Evolutionary conservation across 2,113 vertebrate genomes (phyloP).

Genomic region (Aegithalos caudatus): DNA sequence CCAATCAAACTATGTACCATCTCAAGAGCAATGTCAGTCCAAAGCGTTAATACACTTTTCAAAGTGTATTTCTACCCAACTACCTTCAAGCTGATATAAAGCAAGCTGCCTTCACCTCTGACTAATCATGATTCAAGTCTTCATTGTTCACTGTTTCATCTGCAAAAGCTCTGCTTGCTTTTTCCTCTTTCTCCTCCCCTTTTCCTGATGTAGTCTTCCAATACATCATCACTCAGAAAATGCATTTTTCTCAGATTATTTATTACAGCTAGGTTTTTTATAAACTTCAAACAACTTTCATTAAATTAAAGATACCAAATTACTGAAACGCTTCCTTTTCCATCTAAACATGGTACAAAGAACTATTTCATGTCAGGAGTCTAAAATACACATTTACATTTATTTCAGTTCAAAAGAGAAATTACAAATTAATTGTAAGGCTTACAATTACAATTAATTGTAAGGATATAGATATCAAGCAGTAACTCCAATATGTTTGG

Average conservation of each 20-base stretch:
- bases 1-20: not conserved
- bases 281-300: not conserved
- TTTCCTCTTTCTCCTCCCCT: not conserved
- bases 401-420: not conserved
- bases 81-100: not conserved
- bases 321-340: not conserved
- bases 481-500: not conserved
- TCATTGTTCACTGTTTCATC: not conserved
- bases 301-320: not conserved
- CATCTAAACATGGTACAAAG: not conserved
- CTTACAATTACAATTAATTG: not conserved
- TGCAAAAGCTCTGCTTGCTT: not conserved
- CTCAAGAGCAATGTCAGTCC: not conserved
- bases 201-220: not conserved
- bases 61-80: not conserved
- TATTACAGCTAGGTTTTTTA: not conserved
- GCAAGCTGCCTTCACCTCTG: not conserved
- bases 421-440: not conserved
- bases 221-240: not conserved
- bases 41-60: not conserved
- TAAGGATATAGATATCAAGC: not conserved
- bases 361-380: not conserved
- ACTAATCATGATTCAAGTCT: not conserved
- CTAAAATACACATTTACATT: not conserved
- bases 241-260: not conserved